phyloP scores from a whole-genome alignment of 1,140 invertebrate species.

The Steinernema feltiae region DNA sequence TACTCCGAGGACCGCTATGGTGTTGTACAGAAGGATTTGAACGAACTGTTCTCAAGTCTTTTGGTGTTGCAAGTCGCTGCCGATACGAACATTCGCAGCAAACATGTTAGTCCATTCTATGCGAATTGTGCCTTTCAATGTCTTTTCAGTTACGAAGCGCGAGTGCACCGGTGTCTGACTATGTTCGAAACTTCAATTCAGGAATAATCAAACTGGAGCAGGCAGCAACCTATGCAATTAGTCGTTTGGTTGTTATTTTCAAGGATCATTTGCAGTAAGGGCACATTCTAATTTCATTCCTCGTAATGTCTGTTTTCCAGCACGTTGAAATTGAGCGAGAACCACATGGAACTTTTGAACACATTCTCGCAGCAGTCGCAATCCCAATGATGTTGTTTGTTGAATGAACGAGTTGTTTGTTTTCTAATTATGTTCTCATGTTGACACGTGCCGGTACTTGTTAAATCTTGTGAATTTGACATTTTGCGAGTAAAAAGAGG shows the following conservation, averaged over 20 bases:
- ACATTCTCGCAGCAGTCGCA: neutral
- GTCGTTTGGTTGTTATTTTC: neutral
- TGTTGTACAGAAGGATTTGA: conserved; percentile 71
- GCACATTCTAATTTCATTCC: neutral
- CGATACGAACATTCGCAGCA: conserved; percentile 27
- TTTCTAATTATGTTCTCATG: neutral
- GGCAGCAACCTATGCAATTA: neutral
- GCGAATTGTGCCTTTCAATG: neutral
- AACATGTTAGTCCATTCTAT: conserved; percentile 22
- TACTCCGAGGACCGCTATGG: conserved; percentile 70
- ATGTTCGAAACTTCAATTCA: neutral
- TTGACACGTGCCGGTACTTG: neutral
- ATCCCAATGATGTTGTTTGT: too few relatives aligned
- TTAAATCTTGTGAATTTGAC: neutral
- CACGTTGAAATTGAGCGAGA: neutral
- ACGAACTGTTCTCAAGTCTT: conserved; percentile 66
- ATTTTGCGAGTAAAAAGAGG: neutral
- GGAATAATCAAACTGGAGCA: neutral
- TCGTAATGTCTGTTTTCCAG: neutral
- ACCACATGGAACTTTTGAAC: neutral
- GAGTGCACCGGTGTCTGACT: neutral
- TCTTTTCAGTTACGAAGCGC: neutral
- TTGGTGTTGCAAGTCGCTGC: conserved; percentile 65
- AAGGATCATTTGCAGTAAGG: neutral
- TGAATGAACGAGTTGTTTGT: neutral